Evolutionary conservation across 2,113 vertebrate genomes (phyloP), one percentile per base, ranked within the genome.

Genomic region (Seriola rivoliana): DNA sequence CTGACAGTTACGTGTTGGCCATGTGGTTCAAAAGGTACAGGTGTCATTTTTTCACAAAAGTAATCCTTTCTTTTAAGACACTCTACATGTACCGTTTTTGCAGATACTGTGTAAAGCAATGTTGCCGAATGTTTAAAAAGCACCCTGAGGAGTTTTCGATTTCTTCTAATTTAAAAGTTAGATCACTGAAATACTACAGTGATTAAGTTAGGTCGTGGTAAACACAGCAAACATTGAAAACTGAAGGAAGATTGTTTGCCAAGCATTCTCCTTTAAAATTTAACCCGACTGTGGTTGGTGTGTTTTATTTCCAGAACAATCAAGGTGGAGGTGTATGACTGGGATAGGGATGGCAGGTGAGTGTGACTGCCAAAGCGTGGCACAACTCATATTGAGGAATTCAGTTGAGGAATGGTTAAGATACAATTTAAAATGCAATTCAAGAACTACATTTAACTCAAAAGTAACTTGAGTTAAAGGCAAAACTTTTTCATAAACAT

Each of bases 261-360:
- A 29, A 29, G 29, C 29, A 2, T 29, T 2, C 29, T 29, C 29
- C 29, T 29, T 29, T 29, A 29, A 29, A 29, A 29, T 29, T 29
- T 29, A 29, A 29, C 29, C 29, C 29, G 2, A 29, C 29, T 29
- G 29, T 29, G 29, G 29, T 29, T 29, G 29, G 6, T 74, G 14
- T 81, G 8, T 59, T 10, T 59, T 64, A n/a, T 62, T 94, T 60
- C 58, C 95, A 99, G 97, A 92, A 96, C 97, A 63, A 99, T 99
- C 95, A 99, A 98, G 76, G 97, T 98, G 90, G 98, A 99, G 87
- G 96, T 99, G 21, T 98, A 99, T 0, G 98, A 99, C 86, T 99
- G 97, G 98, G 97, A 99, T 71, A 93, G 98, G 0, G 97, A 98
- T 9, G 98, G 98, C 88, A 98, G 97, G 98, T 99, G 90, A 96